Conservation (phyloP, 2,797 vertebrate genomes). For the Pantherophis vulpinus region DNA sequence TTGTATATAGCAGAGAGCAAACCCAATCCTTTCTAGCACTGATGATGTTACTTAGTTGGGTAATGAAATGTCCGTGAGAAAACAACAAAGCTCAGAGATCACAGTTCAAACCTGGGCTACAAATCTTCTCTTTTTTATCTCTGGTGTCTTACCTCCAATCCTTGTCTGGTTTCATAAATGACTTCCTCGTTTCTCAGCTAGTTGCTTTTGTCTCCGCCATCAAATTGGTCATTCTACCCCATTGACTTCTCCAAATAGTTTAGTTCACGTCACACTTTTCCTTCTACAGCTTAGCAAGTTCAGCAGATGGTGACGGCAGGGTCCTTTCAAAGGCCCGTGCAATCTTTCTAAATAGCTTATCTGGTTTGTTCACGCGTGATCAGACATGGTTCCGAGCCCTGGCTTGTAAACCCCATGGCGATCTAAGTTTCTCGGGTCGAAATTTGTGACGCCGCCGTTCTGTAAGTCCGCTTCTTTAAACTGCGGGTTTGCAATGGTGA, state of each 20-base stretch:
- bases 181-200: background rate
- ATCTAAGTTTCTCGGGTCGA: background rate
- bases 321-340: background rate
- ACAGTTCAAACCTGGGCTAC: too few species aligned
- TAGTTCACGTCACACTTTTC: background rate
- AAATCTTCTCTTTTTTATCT: too few species aligned
- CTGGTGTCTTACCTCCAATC: background rate
- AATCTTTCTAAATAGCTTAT: background rate
- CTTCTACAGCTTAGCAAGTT: background rate
- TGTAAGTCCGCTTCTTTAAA: too few species aligned
- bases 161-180: background rate
- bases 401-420: background rate
- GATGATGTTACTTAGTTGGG: too few species aligned
- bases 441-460: background rate
- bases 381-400: background rate
- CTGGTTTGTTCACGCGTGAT: background rate
- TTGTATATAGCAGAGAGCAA: too few species aligned
- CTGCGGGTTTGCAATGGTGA: background rate
- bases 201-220: background rate
- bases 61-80: too few species aligned
- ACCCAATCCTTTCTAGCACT: too few species aligned
- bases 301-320: background rate
- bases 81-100: too few species aligned
- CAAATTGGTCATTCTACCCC: background rate
- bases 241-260: background rate